A percentile compares a stretch with the other conserved stretches of the same genome.
phyloP scores from a whole-genome alignment of 2,113 vertebrate species.

The Oxyura jamaicensis region DNA sequence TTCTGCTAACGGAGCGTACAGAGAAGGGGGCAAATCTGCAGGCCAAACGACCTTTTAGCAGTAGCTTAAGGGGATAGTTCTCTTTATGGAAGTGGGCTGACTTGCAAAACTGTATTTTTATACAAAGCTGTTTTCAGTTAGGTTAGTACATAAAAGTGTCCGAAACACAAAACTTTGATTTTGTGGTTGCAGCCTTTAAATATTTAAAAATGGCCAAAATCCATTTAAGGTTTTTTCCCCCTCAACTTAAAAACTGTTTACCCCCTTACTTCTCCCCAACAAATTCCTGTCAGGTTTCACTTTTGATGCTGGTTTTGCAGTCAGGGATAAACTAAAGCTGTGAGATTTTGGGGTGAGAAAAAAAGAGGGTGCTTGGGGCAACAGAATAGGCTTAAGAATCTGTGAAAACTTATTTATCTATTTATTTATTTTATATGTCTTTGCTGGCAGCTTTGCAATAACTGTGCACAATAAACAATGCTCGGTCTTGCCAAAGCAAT shows the following conservation, averaged over 20 bases:
- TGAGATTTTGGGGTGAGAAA: neutral
- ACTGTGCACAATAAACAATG: neutral
- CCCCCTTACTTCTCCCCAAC: neutral
- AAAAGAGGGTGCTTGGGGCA: neutral
- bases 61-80: slow-evolving; percentile 56
- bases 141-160: slow-evolving; percentile 64
- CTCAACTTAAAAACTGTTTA: neutral
- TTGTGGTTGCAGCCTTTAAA: slow-evolving; percentile 66
- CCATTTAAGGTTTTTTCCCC: neutral
- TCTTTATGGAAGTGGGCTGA: slow-evolving; percentile 57
- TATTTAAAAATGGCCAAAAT: slow-evolving; percentile 54
- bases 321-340: neutral
- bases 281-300: neutral
- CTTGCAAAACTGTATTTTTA: slow-evolving; percentile 73
- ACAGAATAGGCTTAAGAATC: neutral
- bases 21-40: slow-evolving; percentile 25
- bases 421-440: too few species aligned
- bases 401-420: too few species aligned
- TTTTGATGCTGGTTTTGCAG: slow-evolving; percentile 6
- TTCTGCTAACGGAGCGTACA: slow-evolving; percentile 22
- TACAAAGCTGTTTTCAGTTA: slow-evolving; percentile 71
- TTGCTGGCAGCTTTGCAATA: slow-evolving; percentile 20
- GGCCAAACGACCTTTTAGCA: slow-evolving; percentile 31
- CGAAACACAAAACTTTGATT: slow-evolving; percentile 69
- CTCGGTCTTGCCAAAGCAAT: slow-evolving; percentile 1